These are phyloP conservation scores for Mechanitis mazaeus DNA, from an alignment of 2,888 invertebrate genomes.

Conservation along the genomic window DNA sequence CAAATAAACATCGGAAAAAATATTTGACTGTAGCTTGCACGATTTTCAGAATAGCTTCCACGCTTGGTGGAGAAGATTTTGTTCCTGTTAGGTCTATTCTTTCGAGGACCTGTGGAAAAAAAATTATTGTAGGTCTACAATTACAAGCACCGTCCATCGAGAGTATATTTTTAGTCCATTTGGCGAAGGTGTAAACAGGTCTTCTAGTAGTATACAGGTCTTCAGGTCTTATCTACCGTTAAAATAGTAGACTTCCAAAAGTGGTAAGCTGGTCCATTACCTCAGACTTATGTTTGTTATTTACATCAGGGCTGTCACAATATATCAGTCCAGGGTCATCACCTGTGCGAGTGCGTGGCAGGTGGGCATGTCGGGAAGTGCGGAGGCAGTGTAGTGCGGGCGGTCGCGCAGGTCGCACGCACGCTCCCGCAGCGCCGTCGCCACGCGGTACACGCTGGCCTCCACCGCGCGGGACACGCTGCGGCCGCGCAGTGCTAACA, in stretches of 20 bases:
- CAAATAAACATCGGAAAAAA: slow-evolving; percentile 84
- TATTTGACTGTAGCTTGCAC: slow-evolving; percentile 84
- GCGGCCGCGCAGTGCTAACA: slow-evolving; percentile 51
- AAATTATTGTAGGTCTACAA: not conserved
- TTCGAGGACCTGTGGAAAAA: slow-evolving; percentile 72
- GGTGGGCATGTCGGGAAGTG: slow-evolving; percentile 73
- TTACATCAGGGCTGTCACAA: not conserved
- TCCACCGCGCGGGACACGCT: slow-evolving; percentile 77
- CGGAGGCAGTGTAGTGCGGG: slow-evolving; percentile 83
- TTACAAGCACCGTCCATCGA: too few species aligned
- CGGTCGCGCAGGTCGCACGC: slow-evolving; percentile 86
- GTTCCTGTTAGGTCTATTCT: slow-evolving; percentile 79
- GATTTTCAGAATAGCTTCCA: slow-evolving; percentile 81
- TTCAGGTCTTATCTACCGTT: too few species aligned
- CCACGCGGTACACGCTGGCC: slow-evolving; percentile 85
- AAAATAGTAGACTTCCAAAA: too few species aligned
- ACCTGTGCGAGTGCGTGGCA: slow-evolving; percentile 67
- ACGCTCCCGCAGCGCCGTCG: slow-evolving; percentile 76
- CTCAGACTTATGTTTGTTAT: not conserved
- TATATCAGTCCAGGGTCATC: slow-evolving; percentile 18
- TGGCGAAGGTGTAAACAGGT: too few species aligned
- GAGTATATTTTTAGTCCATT: too few species aligned
- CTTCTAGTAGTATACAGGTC: too few species aligned
- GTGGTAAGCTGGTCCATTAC: too few species aligned
- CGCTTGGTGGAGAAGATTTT: slow-evolving; percentile 76